Evolutionary conservation across 2,888 invertebrate species (phyloP).

Genomic region (Cantharis rufa): DNA sequence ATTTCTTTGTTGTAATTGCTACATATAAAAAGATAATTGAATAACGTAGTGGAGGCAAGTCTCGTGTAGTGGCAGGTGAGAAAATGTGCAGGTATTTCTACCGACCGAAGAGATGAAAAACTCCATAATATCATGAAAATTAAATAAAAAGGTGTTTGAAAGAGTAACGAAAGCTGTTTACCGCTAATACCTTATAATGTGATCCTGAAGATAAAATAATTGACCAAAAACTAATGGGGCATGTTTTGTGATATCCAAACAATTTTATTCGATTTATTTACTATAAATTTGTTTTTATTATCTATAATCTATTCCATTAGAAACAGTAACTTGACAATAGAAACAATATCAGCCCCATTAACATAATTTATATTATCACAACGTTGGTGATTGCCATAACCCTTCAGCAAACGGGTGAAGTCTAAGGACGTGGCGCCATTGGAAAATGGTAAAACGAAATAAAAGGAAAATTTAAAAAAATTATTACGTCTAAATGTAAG

Average conservation of each 20-base stretch:
- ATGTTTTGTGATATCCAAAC: background rate
- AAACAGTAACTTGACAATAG: too few species aligned
- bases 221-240: background rate
- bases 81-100: background rate
- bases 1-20: background rate
- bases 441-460: too few species aligned
- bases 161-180: too few species aligned
- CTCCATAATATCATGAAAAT: background rate
- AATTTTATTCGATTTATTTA: background rate
- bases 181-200: background rate
- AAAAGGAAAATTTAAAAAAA: too few species aligned
- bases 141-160: too few species aligned
- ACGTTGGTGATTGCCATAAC: too few species aligned
- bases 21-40: background rate
- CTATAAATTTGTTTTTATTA: background rate
- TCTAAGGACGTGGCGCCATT: too few species aligned
- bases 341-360: too few species aligned
- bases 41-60: background rate
- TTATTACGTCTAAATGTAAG: background rate
- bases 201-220: background rate
- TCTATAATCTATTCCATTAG: too few species aligned
- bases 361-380: too few species aligned
- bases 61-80: background rate
- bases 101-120: background rate
- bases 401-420: too few species aligned